Percentiles rank a stretch among this genome's conserved stretches.
phyloP scores from a whole-genome alignment of 2,113 vertebrate genomes.

The Setophaga coronata region DNA sequence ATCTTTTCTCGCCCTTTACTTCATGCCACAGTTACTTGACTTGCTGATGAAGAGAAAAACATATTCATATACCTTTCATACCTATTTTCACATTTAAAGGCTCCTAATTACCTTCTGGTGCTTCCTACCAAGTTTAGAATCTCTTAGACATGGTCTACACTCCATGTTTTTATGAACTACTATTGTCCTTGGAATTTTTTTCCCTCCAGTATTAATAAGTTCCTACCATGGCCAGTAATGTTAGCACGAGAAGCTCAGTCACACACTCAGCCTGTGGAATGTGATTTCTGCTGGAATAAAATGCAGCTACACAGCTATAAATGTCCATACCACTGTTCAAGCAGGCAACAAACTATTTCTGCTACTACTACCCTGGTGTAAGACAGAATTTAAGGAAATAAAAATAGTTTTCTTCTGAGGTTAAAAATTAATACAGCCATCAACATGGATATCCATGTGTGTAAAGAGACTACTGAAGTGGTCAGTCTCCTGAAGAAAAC shows the following conservation, averaged over 20 bases:
- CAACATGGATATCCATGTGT: neutral
- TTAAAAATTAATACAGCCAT: neutral
- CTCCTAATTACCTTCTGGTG: neutral
- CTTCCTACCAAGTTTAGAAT: neutral
- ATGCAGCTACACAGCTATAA: rapidly evolving
- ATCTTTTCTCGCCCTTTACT: neutral
- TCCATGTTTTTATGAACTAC: neutral
- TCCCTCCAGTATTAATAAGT: neutral
- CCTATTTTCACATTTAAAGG: neutral
- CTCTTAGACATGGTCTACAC: neutral
- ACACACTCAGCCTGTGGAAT: neutral
- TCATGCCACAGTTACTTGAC: neutral
- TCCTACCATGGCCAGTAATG: neutral
- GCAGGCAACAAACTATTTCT: neutral
- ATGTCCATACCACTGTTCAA: neutral
- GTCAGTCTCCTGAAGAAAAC: neutral
- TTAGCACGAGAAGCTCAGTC: neutral
- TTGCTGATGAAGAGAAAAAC: neutral
- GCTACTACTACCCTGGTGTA: neutral
- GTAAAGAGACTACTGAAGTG: neutral
- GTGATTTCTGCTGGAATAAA: neutral
- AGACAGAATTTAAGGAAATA: neutral
- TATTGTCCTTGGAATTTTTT: neutral
- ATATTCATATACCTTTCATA: neutral
- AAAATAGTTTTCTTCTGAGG: neutral